phyloP scores from a whole-genome alignment of 2,797 vertebrate genomes.

The Numenius phaeopus region DNA sequence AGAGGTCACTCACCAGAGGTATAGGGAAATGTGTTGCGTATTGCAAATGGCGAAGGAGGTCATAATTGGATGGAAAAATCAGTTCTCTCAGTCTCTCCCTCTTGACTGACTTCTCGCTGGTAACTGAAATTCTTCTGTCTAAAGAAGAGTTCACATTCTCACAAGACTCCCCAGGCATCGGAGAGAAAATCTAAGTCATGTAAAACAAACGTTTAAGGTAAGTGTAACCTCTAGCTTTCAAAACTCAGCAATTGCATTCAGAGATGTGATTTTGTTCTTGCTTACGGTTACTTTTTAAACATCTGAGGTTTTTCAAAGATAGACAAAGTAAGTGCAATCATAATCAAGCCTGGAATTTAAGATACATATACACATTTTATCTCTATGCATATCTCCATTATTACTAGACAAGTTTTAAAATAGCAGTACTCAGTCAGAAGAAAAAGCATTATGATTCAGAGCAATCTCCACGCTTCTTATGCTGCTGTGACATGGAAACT shows the following conservation, averaged over 20 bases:
- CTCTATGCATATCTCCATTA: neutral
- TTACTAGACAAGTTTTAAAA: neutral
- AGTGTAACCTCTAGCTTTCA: slow-evolving; percentile 26
- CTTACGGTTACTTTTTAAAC: neutral
- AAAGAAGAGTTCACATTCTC: slow-evolving; percentile 71
- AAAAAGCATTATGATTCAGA: neutral
- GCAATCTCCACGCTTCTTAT: neutral
- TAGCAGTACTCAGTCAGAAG: neutral
- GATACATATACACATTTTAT: neutral
- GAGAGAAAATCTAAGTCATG: slow-evolving; percentile 81
- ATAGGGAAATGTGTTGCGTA: slow-evolving; percentile 81
- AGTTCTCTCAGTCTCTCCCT: slow-evolving; percentile 73
- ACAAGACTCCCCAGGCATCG: slow-evolving; percentile 77
- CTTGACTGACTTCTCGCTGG: slow-evolving; percentile 74
- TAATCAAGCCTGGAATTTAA: neutral
- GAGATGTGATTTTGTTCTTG: neutral
- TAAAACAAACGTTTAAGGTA: slow-evolving; percentile 70
- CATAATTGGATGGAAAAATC: slow-evolving; percentile 80
- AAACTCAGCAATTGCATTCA: neutral
- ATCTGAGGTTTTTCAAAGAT: neutral
- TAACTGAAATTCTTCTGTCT: slow-evolving; percentile 72
- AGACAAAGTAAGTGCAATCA: neutral
- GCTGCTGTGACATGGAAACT: neutral
- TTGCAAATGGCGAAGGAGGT: slow-evolving; percentile 80
- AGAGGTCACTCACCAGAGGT: slow-evolving; percentile 75